Percentiles rank a stretch among this genome's conserved stretches.
phyloP scores from a whole-genome alignment of 1,140 invertebrate species.

The Nebria ingens region DNA sequence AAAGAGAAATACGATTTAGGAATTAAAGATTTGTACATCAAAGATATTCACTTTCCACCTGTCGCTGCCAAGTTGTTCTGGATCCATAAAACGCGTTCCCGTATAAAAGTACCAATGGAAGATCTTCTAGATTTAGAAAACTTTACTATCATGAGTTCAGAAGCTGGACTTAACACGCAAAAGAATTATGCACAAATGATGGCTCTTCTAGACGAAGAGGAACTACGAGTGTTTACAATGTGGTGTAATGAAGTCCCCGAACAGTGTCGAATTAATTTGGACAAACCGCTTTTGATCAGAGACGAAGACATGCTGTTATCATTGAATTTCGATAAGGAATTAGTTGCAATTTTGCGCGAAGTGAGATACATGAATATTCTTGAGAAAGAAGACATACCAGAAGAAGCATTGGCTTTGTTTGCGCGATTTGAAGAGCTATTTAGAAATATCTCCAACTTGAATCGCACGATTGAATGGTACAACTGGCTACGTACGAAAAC shows the following conservation, averaged over 20 bases:
- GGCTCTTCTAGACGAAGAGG: conserved; percentile 26
- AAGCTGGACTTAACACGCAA: conserved; percentile 26
- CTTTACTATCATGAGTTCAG: conserved; percentile 29
- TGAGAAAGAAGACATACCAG: conserved; percentile 39
- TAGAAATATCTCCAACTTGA: conserved; percentile 35
- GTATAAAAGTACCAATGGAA: conserved; percentile 51
- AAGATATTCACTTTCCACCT: conserved; percentile 60
- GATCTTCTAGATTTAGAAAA: conserved; percentile 43
- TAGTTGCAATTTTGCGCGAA: conserved; percentile 46
- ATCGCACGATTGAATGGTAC: conserved; percentile 45
- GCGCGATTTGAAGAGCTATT: conserved; percentile 41
- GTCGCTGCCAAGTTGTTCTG: conserved; percentile 61
- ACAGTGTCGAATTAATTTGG: conserved; percentile 30
- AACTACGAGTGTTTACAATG: conserved; percentile 28
- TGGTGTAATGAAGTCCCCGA: conserved; percentile 32
- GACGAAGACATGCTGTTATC: conserved; percentile 22
- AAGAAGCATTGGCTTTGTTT: conserved; percentile 45
- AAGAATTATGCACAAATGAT: conserved; percentile 34
- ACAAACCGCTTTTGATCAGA: conserved; percentile 31
- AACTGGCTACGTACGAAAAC: conserved; percentile 58
- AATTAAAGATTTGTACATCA: conserved; percentile 38
- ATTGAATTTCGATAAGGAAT: conserved; percentile 39
- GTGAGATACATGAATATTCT: conserved; percentile 52
- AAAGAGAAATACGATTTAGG: conserved; percentile 46
- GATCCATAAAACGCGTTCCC: conserved; percentile 53